A percentile compares a stretch with the other conserved stretches of the same genome.
Evolutionary conservation across 2,113 vertebrate genomes (phyloP).

Genomic region (Cyphomyrus discorhynchus): DNA sequence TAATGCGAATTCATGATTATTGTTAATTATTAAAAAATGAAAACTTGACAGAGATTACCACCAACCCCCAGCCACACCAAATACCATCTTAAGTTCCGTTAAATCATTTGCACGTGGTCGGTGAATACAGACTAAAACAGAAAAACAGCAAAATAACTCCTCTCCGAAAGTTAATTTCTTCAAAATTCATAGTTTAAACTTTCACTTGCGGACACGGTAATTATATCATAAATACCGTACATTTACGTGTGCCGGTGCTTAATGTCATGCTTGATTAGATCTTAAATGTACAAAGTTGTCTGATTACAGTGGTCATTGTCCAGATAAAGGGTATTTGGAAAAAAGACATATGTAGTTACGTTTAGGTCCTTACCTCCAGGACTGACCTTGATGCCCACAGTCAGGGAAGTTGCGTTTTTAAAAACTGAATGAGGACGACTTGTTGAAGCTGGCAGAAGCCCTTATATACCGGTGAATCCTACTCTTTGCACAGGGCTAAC

Average conservation of each 20-base stretch:
- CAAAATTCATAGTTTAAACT: neutral
- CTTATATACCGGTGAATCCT: constrained; percentile 13
- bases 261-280: neutral
- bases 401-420: neutral
- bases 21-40: neutral
- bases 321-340: neutral
- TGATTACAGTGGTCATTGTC: neutral
- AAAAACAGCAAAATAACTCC: neutral
- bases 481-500: neutral
- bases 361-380: constrained; percentile 11
- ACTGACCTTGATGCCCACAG: constrained; percentile 4
- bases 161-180: neutral
- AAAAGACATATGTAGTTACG: neutral
- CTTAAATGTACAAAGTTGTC: neutral
- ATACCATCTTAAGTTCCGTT: neutral
- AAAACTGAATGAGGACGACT: neutral
- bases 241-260: neutral
- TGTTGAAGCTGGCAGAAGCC: neutral
- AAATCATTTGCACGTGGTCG: neutral
- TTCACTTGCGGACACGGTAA: neutral
- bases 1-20: neutral
- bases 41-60: neutral
- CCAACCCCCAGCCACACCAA: neutral
- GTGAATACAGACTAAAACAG: neutral
- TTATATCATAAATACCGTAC: neutral